Evolutionary conservation across 2,797 vertebrate species (phyloP).

Genomic region (Hylomyscus alleni): DNA sequence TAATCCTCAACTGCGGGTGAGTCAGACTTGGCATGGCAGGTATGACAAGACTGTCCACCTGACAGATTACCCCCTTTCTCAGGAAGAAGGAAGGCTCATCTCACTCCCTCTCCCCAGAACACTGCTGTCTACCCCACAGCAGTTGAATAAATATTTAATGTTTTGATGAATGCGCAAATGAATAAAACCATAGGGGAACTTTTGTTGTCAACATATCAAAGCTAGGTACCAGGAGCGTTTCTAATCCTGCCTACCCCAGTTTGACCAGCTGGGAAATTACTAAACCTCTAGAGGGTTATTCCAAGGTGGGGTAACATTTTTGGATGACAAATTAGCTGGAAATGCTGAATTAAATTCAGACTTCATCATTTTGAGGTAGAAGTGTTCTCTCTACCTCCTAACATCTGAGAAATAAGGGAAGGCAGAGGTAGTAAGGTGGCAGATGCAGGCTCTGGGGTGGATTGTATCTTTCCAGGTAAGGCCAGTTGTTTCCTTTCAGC

Average conservation of each 20-base stretch:
- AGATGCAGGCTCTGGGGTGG: background rate
- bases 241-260: background rate
- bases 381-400: background rate
- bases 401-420: background rate
- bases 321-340: background rate
- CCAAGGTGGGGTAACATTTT: background rate
- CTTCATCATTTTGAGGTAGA: constrained; percentile 19
- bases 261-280: constrained; percentile 4
- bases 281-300: background rate
- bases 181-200: constrained; percentile 15
- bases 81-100: background rate
- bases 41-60: background rate
- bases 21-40: background rate
- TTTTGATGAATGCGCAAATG: constrained; percentile 29
- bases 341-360: constrained; percentile 33
- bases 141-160: constrained; percentile 51
- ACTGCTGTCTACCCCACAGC: background rate
- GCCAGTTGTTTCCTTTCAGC: background rate
- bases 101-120: background rate
- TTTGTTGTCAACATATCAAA: background rate
- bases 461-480: background rate
- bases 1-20: background rate
- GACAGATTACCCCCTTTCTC: background rate
- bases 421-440: background rate
- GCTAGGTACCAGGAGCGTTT: background rate